These are phyloP conservation scores for Drosophila bifasciata DNA, from an alignment of 1,140 invertebrate genomes.

Conservation along the genomic window DNA sequence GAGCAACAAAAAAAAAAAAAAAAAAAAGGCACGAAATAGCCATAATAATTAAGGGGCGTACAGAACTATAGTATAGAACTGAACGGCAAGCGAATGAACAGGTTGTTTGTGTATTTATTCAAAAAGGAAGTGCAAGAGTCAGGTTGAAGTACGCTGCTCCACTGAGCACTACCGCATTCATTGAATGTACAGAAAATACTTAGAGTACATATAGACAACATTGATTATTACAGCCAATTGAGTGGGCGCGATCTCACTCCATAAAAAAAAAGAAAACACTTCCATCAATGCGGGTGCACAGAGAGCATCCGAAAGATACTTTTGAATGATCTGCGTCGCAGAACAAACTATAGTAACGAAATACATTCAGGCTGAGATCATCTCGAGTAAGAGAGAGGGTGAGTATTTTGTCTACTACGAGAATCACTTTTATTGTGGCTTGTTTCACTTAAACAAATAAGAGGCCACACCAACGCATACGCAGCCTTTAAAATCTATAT, in stretches of 20 bases:
- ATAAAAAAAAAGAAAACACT: slow-evolving; percentile 22
- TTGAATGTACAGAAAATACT: slow-evolving; percentile 9
- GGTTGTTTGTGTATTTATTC: slow-evolving; percentile 21
- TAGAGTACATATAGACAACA: slow-evolving; percentile 22
- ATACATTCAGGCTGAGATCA: slow-evolving; percentile 19
- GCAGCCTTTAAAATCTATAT: slow-evolving; percentile 61
- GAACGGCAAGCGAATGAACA: slow-evolving; percentile 31
- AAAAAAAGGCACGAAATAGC: slow-evolving; percentile 12
- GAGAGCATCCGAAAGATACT: slow-evolving; percentile 49
- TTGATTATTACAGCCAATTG: slow-evolving; percentile 16
- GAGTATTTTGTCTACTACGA: slow-evolving; percentile 57
- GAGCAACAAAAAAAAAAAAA: slow-evolving; percentile 16
- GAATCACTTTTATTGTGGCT: slow-evolving; percentile 54
- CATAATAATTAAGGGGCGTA: slow-evolving; percentile 41
- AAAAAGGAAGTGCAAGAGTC: slow-evolving; percentile 42
- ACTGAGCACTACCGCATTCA: slow-evolving; percentile 35
- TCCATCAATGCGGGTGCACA: slow-evolving; percentile 31
- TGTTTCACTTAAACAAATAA: slow-evolving; percentile 56
- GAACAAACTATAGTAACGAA: slow-evolving; percentile 26
- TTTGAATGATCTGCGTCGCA: slow-evolving; percentile 57
- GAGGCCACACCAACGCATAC: slow-evolving; percentile 68
- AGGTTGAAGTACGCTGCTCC: slow-evolving; percentile 11
- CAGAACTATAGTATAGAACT: slow-evolving; percentile 6
- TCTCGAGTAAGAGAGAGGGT: slow-evolving; percentile 2
- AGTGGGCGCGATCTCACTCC: slow-evolving; percentile 43